Evolutionary conservation across 2,888 invertebrate genomes (phyloP).

Genomic region (Andrena camellia): DNA sequence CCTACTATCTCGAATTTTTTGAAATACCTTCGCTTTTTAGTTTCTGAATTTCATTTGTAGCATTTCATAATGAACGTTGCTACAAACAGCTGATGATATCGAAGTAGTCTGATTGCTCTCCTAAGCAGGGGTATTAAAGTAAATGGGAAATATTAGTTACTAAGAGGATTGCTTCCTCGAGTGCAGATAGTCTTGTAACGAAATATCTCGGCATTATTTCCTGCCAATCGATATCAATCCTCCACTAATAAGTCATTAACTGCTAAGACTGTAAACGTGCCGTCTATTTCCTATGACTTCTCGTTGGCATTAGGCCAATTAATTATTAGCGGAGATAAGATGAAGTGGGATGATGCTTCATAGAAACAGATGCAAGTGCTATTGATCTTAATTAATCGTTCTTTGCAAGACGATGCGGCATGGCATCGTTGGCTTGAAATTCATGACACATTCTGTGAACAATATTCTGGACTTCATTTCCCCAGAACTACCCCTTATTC

Average conservation of each 20-base stretch:
- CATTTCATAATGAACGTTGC: too few species aligned
- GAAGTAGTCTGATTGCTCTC: not conserved
- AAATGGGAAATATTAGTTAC: not conserved
- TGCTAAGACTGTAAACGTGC: conserved; percentile 23
- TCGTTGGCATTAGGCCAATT: conserved; percentile 51
- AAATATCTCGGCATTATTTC: conserved; percentile 17
- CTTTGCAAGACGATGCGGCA: not conserved
- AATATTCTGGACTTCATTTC: not conserved
- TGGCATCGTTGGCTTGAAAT: not conserved
- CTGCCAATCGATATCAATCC: not conserved
- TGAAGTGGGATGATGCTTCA: conserved; percentile 22
- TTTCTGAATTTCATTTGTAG: too few species aligned
- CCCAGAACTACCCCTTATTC: not conserved
- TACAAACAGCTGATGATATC: not conserved
- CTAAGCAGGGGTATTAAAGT: not conserved
- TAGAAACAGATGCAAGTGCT: conserved; percentile 18
- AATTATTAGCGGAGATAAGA: conserved; percentile 38
- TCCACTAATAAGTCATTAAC: conserved; percentile 47
- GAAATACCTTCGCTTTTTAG: too few species aligned
- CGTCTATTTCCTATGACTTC: conserved; percentile 30
- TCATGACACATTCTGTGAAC: not conserved
- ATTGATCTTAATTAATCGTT: conserved; percentile 40
- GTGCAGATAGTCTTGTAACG: conserved; percentile 21
- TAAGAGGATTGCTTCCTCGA: not conserved
- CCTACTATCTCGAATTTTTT: not conserved